Base-by-base conservation (phyloP, 1,140 invertebrate genomes). In the Hylaeus anthracinus region DNA sequence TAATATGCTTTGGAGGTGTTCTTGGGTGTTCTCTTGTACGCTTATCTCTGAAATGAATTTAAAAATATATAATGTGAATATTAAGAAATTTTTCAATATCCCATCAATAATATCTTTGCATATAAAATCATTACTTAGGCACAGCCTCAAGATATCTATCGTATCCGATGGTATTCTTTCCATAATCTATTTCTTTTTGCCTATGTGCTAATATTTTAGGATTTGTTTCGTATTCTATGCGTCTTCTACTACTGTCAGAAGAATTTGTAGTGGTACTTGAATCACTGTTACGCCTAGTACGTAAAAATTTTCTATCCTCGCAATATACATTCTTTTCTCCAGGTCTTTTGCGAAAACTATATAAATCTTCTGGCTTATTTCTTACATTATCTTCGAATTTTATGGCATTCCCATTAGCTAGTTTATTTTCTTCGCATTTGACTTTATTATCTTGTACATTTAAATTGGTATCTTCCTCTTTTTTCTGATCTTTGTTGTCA, bases 181-280 rank as follows among this genome's bases (percentile, higher is more conserved):
- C 98, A 94, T 98, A 98, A 91, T 98, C 97, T 91, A 99, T 98
- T 93, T 98, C 97, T 92, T 98, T 99, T 90, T 98, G 97, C 74
- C 98, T 95, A 79, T 98, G 95, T 53, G 95, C 91, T 78, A 99
- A 90, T 10, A 97, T 92, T 37, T 82, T 92, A 15, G 95, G 94
- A 94, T 98, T 97, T 53, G 94, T 95, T 93, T 98, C 97, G 83
- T 95, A 91, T 84, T 96, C 95, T 15, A 89, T 15, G 58, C 71
- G 87, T 58, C 72, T 91, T 81, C 84, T 92, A 39, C 82, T 70
- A 37, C 48, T 84, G n/a, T 87, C 84, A 9, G 81, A 87, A 5
- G 92, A 92, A 81, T 89, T 89, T 10, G 90, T 92, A 72, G 92
- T 93, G 0, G 91, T 89, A 75, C 91, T 93, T 5, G 92, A 92